These are phyloP conservation scores for Tetrapedia diversipes DNA, from an alignment of 2,888 invertebrate species.

Conservation along the genomic window DNA sequence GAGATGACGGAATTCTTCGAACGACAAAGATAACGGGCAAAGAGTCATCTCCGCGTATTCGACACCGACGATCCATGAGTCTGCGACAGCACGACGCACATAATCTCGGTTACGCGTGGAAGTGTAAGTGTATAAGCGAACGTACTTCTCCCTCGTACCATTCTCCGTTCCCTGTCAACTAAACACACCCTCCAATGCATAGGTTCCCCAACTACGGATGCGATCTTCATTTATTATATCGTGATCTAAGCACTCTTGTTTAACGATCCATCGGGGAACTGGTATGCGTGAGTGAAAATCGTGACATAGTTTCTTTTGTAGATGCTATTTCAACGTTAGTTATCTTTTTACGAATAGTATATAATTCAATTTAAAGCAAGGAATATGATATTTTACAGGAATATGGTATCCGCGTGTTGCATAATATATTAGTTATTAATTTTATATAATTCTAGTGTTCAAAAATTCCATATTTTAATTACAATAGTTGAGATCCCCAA, in stretches of 20 bases:
- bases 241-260: slow-evolving; percentile 40
- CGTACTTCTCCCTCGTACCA: slow-evolving; percentile 52
- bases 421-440: too few species aligned
- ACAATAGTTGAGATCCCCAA: too few species aligned
- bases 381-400: too few species aligned
- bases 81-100: slow-evolving; percentile 55
- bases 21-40: slow-evolving; percentile 26
- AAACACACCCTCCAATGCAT: slow-evolving; percentile 56
- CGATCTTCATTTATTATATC: slow-evolving; percentile 61
- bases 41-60: slow-evolving; percentile 69
- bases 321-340: too few species aligned
- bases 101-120: slow-evolving; percentile 60
- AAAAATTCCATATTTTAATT: too few species aligned
- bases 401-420: too few species aligned
- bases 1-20: slow-evolving; percentile 26
- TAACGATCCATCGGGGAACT: slow-evolving; percentile 12
- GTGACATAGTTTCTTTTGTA: slow-evolving; percentile 28
- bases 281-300: not conserved
- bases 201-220: slow-evolving; percentile 47
- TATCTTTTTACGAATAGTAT: too few species aligned
- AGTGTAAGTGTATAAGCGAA: slow-evolving; percentile 35
- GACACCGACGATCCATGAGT: slow-evolving; percentile 63
- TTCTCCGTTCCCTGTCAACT: slow-evolving; percentile 58
- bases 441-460: too few species aligned
- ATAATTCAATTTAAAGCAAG: too few species aligned